phyloP scores from a whole-genome alignment of 2,888 invertebrate genomes.

The Mimas tiliae region DNA sequence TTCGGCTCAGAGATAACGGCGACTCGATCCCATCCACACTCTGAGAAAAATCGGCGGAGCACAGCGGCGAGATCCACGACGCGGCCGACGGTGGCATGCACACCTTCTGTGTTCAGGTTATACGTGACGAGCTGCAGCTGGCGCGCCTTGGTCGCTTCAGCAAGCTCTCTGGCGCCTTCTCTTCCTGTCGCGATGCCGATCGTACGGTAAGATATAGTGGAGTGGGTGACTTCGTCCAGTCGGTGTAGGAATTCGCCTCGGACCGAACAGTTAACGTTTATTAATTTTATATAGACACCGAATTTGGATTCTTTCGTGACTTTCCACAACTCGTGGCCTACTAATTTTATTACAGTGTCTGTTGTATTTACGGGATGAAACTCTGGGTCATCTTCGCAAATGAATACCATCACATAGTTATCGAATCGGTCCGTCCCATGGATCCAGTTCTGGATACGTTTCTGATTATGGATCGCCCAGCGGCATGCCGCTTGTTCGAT shows the following conservation, averaged over 20 bases:
- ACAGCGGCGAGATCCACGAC: constrained; percentile 1
- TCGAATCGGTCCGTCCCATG: constrained; percentile 6
- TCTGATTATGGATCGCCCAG: not conserved
- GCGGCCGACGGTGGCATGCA: constrained; percentile 36
- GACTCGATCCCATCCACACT: constrained; percentile 86
- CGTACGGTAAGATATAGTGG: not conserved
- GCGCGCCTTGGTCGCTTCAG: constrained; percentile 26
- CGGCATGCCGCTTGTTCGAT: constrained; percentile 33
- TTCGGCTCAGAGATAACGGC: constrained; percentile 89
- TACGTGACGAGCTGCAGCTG: constrained; percentile 37
- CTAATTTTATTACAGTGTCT: not conserved
- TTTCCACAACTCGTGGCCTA: not conserved
- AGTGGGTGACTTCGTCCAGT: not conserved
- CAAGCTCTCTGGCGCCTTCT: constrained; percentile 31
- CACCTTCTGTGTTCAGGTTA: constrained; percentile 33
- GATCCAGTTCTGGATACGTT: constrained; percentile 2
- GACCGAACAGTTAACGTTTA: not conserved
- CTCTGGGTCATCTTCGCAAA: constrained; percentile 39
- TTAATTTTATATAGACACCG: not conserved
- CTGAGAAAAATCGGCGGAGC: not conserved
- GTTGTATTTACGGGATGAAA: not conserved
- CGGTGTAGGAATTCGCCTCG: not conserved
- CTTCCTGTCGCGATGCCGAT: constrained; percentile 36
- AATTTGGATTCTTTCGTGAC: not conserved
- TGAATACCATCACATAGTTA: constrained; percentile 25